phyloP scores from a whole-genome alignment of 1,140 invertebrate species.

The Drosophila kohkoa region DNA sequence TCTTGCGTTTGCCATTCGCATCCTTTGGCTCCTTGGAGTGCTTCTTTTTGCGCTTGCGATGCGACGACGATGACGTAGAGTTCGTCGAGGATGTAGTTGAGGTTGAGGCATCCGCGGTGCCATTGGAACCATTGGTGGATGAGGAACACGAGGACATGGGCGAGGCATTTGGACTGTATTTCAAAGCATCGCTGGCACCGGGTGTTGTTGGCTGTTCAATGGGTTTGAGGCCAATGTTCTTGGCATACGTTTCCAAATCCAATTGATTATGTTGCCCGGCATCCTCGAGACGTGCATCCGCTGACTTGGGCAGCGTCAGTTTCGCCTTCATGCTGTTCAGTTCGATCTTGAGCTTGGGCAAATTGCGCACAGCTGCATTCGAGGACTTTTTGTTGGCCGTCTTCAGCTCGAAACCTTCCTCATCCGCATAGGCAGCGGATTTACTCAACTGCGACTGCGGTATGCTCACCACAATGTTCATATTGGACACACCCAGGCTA shows the following conservation, averaged over 20 bases:
- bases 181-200: slow-evolving; percentile 30
- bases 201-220: slow-evolving; percentile 51
- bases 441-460: slow-evolving; percentile 72
- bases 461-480: slow-evolving; percentile 79
- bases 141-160: slow-evolving; percentile 77
- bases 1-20: slow-evolving; percentile 74
- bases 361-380: slow-evolving; percentile 44
- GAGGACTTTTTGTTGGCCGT: slow-evolving; percentile 71
- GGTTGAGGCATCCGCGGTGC: slow-evolving; percentile 38
- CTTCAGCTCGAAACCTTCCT: slow-evolving; percentile 74
- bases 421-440: slow-evolving; percentile 56
- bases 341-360: slow-evolving; percentile 82
- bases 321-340: slow-evolving; percentile 73
- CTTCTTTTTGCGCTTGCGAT: slow-evolving; percentile 84
- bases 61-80: slow-evolving; percentile 57
- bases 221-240: slow-evolving; percentile 81
- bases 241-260: slow-evolving; percentile 81
- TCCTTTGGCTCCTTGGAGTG: slow-evolving; percentile 82
- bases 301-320: slow-evolving; percentile 67
- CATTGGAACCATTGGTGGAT: slow-evolving; percentile 67
- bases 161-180: slow-evolving; percentile 77
- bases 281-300: slow-evolving; percentile 58
- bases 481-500: slow-evolving; percentile 36
- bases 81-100: background rate
- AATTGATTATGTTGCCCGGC: slow-evolving; percentile 46